A percentile compares a stretch with the other conserved stretches of the same genome.
Evolutionary conservation across 2,113 vertebrate genomes (phyloP).

Genomic region (Poeciliopsis occidentalis): DNA sequence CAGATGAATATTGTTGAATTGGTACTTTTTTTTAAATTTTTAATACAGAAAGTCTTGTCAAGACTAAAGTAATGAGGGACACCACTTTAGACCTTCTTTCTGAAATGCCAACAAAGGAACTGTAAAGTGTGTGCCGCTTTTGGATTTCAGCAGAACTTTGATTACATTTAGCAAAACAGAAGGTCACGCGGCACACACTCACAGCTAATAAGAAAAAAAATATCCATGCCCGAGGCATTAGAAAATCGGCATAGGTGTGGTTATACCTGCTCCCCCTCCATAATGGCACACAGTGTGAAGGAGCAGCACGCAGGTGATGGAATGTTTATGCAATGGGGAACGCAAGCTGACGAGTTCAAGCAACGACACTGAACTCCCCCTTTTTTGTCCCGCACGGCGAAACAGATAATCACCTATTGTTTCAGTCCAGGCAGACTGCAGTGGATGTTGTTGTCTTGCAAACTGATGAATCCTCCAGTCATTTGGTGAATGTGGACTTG

Average conservation of each 20-base stretch:
- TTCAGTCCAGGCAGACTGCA: not conserved
- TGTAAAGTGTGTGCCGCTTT: not conserved
- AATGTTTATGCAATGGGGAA: constrained; percentile 40
- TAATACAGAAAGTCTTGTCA: no score
- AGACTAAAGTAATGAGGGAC: not conserved
- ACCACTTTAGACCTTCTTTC: not conserved
- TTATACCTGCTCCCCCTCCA: constrained; percentile 65
- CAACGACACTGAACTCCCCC: not conserved
- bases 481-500: constrained; percentile 20
- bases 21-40: not conserved
- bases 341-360: constrained; percentile 38
- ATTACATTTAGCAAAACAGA: constrained; percentile 23
- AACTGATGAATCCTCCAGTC: constrained; percentile 19
- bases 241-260: constrained; percentile 85
- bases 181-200: constrained; percentile 47
- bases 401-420: constrained; percentile 26
- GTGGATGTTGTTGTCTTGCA: constrained; percentile 30
- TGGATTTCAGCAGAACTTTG: not conserved
- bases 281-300: constrained; percentile 54
- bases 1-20: not conserved
- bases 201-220: constrained; percentile 65
- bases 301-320: constrained; percentile 54
- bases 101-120: not conserved
- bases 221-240: constrained; percentile 80
- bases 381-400: constrained; percentile 16